Base-by-base conservation (phyloP, 1,140 invertebrate genomes). In the Diorhabda carinulata region DNA sequence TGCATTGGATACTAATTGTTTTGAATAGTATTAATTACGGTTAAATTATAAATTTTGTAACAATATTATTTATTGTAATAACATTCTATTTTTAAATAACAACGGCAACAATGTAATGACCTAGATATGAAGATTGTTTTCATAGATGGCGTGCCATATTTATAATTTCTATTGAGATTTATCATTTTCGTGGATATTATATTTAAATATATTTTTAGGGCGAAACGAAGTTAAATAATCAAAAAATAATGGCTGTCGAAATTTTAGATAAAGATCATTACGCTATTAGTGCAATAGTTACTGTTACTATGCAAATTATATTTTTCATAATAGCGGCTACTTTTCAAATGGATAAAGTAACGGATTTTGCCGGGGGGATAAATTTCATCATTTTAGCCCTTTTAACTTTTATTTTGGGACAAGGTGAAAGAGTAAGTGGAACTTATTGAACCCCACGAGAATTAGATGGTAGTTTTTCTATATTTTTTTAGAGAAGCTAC, bases 361-460 rank as follows among this genome's bases (percentile, higher is more conserved):
- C 93, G 1, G 95, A 96, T 81, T 95, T 97, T 83, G 94, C 94
- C 67, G 93, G 94, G 5, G 94, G 94, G 66, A 90, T 91, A 59
- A 96, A 96, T 82, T 96, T 97, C 80, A 93, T 96, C 69, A 91
- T 95, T 57, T 85, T 96, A 66, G 93, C 94, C 8, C 79, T 96
- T 62, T 82, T 96, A 4, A 95, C 94, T 4, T 95, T 96, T 82
- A 90, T 91, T 74, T 84, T 96, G 6, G 91, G 92, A 25, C 90
- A 94, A 86, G 90, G 90, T 63, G 84, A 87, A 8, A 91, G 90
- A 84, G 87, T 89, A 81, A 78, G 76, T 69, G 40, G 64, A 66
- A 40, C 1, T 25, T 25, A 25, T 25, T 25, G 25, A 25, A 25
- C 0, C 25, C 1, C 25, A 25, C 25, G 25, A 25, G 6, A 56